phyloP scores from a whole-genome alignment of 2,113 vertebrate species.

The Pardalotus punctatus region DNA sequence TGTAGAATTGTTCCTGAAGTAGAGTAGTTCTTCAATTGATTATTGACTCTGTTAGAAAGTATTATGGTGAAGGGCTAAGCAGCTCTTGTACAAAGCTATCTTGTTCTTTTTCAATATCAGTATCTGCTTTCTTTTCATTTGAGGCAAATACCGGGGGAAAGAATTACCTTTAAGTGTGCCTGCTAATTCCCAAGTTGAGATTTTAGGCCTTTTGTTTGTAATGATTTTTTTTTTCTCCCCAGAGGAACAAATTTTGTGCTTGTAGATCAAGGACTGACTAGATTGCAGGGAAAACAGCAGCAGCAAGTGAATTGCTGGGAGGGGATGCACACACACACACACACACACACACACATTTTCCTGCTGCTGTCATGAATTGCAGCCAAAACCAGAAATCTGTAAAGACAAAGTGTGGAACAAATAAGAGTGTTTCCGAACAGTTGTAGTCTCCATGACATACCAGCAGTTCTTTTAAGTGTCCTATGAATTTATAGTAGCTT shows the following conservation, averaged over 20 bases:
- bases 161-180: not conserved
- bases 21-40: not conserved
- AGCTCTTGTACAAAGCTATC: not conserved
- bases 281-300: not conserved
- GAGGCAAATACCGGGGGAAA: not conserved
- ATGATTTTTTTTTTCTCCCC: not conserved
- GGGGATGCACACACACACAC: too few species aligned
- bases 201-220: not conserved
- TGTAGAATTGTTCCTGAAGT: not conserved
- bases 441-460: not conserved
- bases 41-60: not conserved
- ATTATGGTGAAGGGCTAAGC: not conserved
- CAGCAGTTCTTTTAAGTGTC: slow-evolving; percentile 12
- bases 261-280: not conserved
- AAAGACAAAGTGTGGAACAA: slow-evolving; percentile 6
- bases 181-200: not conserved
- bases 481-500: slow-evolving; percentile 9
- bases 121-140: not conserved
- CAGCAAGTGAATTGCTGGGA: not conserved
- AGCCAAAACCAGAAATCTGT: not conserved
- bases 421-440: not conserved
- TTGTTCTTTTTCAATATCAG: not conserved
- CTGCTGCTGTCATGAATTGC: not conserved
- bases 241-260: not conserved
- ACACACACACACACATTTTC: not conserved